phyloP scores from a whole-genome alignment of 1,140 invertebrate species.

The Formica selysi region DNA sequence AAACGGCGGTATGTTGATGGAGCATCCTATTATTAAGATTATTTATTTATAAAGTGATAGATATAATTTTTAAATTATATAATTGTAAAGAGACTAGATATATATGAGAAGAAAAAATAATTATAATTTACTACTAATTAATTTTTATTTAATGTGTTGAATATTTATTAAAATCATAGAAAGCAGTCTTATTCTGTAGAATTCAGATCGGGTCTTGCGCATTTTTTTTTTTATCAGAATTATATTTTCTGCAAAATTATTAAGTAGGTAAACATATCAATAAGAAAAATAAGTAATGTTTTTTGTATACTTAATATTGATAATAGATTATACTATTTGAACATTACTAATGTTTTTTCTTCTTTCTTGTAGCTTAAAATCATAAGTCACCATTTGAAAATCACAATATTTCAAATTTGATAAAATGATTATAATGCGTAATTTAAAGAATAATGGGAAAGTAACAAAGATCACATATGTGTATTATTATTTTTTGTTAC shows the following conservation, averaged over 20 bases:
- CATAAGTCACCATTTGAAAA: neutral
- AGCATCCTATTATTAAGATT: neutral
- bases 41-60: neutral
- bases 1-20: no score
- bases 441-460: neutral
- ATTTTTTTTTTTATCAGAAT: neutral
- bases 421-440: neutral
- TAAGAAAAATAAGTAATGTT: neutral
- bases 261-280: neutral
- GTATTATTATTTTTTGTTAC: neutral
- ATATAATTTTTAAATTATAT: neutral
- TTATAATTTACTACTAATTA: neutral
- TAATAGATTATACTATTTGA: neutral
- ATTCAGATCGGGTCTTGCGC: conserved; percentile 31
- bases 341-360: neutral
- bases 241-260: conserved; percentile 47
- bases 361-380: neutral
- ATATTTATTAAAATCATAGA: neutral
- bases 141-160: neutral
- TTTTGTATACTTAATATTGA: conserved; percentile 9
- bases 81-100: no score
- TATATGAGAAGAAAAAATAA: neutral
- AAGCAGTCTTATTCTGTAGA: neutral
- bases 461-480: neutral
- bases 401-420: neutral